Evolutionary conservation across 2,888 invertebrate genomes (phyloP), one percentile per base, ranked within the genome.

Genomic region (Catocala nupta): DNA sequence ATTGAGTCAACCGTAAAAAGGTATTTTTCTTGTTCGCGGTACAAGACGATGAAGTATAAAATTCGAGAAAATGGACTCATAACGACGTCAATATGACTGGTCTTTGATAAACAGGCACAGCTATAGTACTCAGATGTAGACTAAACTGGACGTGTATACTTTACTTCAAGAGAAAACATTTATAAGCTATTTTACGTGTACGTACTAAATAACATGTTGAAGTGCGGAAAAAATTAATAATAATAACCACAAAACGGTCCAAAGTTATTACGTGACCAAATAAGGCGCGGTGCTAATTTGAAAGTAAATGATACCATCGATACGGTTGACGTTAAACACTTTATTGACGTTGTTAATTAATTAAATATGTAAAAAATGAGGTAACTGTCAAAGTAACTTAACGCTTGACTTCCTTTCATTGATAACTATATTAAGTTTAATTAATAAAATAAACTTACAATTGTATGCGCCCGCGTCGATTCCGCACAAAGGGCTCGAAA

Each of bases 351-450:
- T 42, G 55, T 66, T 70, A 68, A 73, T 78, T 78, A 69, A 75
- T 72, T 65, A 59, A 69, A 63, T 55, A 66, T 63, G 57, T 64
- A 60, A 67, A 68, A 67, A 74, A 68, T 64, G 68, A 70, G 71
- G 67, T 72, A 62, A 59, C 74, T 74, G 78, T 67, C 78, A 78
- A 62, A 59, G 67, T 60, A 63, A 57, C 70, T 65, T 65, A 66
- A 69, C 55, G 65, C 56, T 52, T 60, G 67, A 77, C 77, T 83
- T 81, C 80, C 81, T 77, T 71, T 57, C 70, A 73, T 68, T 81
- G 81, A 84, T 75, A 73, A 73, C 78, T 83, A 68, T 76, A 83
- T 84, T 80, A 73, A 60, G 25, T 59, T 61, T 62, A 71, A 75
- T 80, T 73, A 49, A 61, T 70, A 75, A 64, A 50, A 63, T 39